Evolutionary conservation across 2,888 invertebrate species (phyloP), one percentile per base, ranked within the genome.

Genomic region (Cylloceria caligata): DNA sequence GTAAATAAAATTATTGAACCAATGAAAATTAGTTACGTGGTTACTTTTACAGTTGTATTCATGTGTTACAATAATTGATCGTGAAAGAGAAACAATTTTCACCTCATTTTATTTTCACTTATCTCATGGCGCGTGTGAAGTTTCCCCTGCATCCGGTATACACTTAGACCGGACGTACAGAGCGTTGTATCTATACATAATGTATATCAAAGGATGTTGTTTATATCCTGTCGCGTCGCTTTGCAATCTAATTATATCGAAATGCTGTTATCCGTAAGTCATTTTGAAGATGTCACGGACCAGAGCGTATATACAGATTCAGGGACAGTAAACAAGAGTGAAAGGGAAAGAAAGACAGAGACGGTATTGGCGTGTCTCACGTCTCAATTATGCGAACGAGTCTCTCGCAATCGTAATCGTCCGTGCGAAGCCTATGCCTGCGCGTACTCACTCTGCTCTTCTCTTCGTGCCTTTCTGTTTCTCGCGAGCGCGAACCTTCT

Each of bases 361-460:
- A 16, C 1, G 9, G 16, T 7, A 16, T 60, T 60, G 27, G 39
- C 39, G 76, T 57, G 80, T 77, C 73, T 80, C 80, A 74, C 73
- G 76, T 83, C 83, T 83, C 83, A 77, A 80, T 80, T 83, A 83
- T 80, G 76, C 76, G 80, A 68, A 73, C 60, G 30, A 80, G 71
- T 68, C 67, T 68, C 67, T 60, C 72, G 75, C 77, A 77, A 77
- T 80, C 80, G 80, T 80, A 76, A 80, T 65, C 57, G 80, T 27
- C 16, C 16, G 62, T 69, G 36, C 52, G 57, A 27, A 24, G 30
- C 2, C 30, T 30, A 30, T 57, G 52, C n/a, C 55, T 2, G 52
- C 55, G 62, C 68, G 34, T 49, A 49, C 47, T 36, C 36, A 30
- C 65, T 36, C 65, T n/a, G 13, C n/a, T 45, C 42, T 13, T 13